Base-by-base conservation (phyloP, 2,888 invertebrate species). In the Caenorhabditis macrosperma region DNA sequence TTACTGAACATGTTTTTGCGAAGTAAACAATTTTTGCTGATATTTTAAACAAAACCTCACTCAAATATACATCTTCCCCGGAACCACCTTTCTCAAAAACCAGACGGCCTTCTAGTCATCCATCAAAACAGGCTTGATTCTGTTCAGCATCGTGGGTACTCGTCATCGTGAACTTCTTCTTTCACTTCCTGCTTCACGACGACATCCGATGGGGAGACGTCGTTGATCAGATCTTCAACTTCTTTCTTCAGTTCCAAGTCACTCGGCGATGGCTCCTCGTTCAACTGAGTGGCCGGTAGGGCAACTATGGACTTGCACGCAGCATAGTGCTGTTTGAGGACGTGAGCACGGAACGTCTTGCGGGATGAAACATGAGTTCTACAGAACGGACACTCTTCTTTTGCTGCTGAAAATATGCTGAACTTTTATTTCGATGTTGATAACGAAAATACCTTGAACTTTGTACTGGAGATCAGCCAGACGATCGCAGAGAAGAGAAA, bases 351-450 rank as follows among this genome's bases (percentile, higher is more conserved):
- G 67, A 78, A 72, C 20, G 60, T 28, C 61, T 78, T 78, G 1
- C 77, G 48, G 0, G 61, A 72, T 0, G 54, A 48, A 10, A 63
- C 15, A 28, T 57, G 22, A 1, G 44, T 6, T 10, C 74, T 50
- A 30, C 78, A 78, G 68, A 78, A 78, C 48, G 78, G 78, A 35
- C 78, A 78, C 17, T 74, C 72, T 1, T 57, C 67, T 41, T 67
- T 67, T 22, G 38, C 41, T 3, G 67, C 78, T 66, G 63, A 12
- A 68, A 75, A 30, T 15, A n/a, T n/a, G n/a, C n/a, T n/a, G 4
- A 41, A 15, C 24, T 41, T 59, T 59, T 5, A 52, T 1, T 57
- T 57, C 38, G 1, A 44, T n/a, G n/a, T n/a, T n/a, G n/a, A n/a
- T n/a, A n/a, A n/a, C n/a, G n/a, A n/a, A n/a, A n/a, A n/a, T n/a